Base-by-base conservation (phyloP, 2,797 vertebrate genomes). In the Eulemur rubriventer region DNA sequence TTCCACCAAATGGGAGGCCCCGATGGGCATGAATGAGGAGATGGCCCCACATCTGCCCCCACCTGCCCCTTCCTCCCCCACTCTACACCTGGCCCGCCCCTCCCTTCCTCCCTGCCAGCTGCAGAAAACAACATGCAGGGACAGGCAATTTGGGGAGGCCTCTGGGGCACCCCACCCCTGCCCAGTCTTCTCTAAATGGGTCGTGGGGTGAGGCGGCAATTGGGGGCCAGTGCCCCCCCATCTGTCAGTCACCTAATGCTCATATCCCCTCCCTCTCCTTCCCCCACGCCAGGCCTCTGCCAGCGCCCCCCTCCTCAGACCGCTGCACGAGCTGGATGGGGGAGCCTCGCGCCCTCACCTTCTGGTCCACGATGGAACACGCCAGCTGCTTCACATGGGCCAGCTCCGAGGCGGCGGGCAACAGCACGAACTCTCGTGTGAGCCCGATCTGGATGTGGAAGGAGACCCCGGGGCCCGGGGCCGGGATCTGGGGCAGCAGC, bases 391-490 rank as follows among this genome's bases (percentile, higher is more conserved):
- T 99, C 91, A 99, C 99, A 22, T 99, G 99, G 76, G 99, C 99
- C 98, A 99, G 95, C 98, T 99, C 99, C 0, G 99, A 99, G 24
- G 98, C 98, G 35, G 98, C 98, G 3, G 99, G 99, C 97, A 99
- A 96, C 96, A 99, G 97, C 91, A 99, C 99, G 9, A 99, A 99
- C 96, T 99, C 99, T 76, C 99, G 98, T 78, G 99, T 99, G 97
- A 99, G 98, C 28, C 99, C 99, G 43, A 99, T 99, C 98, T 99
- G 99, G 98, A 99, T 99, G 98, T 99, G 99, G 98, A 99, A 99
- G 95, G 99, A 99, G 86, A 99, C 98, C 48, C 99, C 99, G 4
- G 91, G 88, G 88, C 96, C 88, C 3, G 96, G 83, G 33, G 65
- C 99, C 98, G 67, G 88, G 81, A 70, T 78, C 92, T 94, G 97